Conservation (phyloP, 2,113 vertebrate genomes). For the Phalacrocorax pelagicus region DNA sequence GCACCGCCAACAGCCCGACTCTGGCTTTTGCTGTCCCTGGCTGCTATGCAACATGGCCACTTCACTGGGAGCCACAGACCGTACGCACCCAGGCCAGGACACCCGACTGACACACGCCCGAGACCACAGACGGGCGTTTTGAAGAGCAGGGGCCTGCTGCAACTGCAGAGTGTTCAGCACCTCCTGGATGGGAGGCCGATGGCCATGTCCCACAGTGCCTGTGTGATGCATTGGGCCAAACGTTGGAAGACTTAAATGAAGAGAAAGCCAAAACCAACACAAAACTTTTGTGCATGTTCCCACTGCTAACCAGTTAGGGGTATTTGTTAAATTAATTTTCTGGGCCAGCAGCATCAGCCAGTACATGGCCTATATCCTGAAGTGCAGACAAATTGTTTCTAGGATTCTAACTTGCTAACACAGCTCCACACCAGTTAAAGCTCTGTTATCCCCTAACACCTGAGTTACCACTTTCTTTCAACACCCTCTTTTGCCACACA, state of each 20-base stretch:
- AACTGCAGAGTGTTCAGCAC: rapidly evolving
- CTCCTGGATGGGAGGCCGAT: rapidly evolving
- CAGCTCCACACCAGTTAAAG: rapidly evolving
- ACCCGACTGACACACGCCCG: rapidly evolving
- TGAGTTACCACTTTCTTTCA: no score
- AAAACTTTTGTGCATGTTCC: background rate
- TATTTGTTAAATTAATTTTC: background rate
- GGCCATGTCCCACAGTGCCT: background rate
- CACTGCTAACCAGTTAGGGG: rapidly evolving
- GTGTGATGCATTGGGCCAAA: rapidly evolving
- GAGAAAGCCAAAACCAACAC: background rate
- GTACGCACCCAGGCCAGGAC: rapidly evolving
- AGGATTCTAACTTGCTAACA: background rate
- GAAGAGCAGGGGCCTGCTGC: background rate
- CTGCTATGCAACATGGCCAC: rapidly evolving
- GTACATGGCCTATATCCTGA: rapidly evolving
- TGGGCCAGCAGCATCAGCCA: background rate
- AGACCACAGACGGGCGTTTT: rapidly evolving
- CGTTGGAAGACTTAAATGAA: background rate
- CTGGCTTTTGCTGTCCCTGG: background rate
- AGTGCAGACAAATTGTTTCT: background rate
- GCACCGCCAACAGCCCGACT: rapidly evolving
- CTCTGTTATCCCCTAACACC: background rate
- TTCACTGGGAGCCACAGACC: background rate
- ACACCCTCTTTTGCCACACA: background rate